Evolutionary conservation across 2,797 vertebrate species (phyloP).

Genomic region (Sebastes paucispinis): DNA sequence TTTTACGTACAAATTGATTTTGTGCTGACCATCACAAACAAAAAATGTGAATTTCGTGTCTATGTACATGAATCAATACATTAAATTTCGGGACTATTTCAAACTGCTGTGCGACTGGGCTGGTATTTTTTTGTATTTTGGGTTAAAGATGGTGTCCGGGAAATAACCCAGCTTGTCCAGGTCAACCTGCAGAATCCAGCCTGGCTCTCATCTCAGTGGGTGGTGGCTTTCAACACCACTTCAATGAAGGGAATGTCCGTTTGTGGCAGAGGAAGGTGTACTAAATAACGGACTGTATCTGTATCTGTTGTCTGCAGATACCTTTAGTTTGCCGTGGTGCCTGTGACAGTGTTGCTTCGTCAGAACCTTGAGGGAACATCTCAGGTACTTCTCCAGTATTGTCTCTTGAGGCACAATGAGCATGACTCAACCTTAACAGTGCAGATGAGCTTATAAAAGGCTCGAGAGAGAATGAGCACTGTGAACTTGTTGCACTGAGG

Average conservation of each 20-base stretch:
- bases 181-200: neutral
- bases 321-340: neutral
- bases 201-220: neutral
- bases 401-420: neutral
- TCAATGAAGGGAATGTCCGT: slow-evolving; percentile 6
- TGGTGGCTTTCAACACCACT: neutral
- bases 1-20: no score
- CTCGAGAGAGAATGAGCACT: neutral
- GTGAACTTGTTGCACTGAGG: neutral
- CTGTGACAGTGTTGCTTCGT: neutral
- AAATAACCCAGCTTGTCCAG: neutral
- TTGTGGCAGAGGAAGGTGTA: neutral
- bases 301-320: slow-evolving; percentile 7
- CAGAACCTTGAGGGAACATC: neutral
- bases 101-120: no score
- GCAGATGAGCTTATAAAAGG: neutral
- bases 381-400: neutral
- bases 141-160: neutral
- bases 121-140: neutral
- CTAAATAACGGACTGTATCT: neutral
- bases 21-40: no score
- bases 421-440: neutral
- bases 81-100: no score
- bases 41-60: no score
- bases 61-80: no score